Base-by-base conservation (phyloP, 2,113 vertebrate species). In the Callaeas wilsoni region DNA sequence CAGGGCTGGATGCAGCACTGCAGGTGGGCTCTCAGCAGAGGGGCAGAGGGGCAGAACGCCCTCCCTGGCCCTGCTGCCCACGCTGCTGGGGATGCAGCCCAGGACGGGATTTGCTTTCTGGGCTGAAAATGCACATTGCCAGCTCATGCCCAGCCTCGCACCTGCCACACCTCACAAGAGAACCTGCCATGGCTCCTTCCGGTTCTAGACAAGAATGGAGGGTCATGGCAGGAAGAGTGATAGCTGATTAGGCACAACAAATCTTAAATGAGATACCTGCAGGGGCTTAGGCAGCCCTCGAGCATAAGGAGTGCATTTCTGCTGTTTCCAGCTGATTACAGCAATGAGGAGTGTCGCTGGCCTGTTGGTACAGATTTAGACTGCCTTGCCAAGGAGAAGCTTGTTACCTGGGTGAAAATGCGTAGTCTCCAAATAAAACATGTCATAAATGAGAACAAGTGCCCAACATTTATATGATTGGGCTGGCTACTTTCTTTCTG, bases 131-230 rank as follows among this genome's bases (percentile, higher is more conserved):
- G 7, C 19, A 9, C 37, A 13, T 16, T 46, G 10, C 37, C 27
- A 57, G 37, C 35, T 37, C 22, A 1, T 20, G 37, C 2, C 3
- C 27, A 67, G 33, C 39, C 37, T 39, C 60, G 67, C 53, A 8
- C 25, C 53, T 53, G 18, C 11, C 60, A 10, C 46, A 17, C 8
- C 17, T 53, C 68, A 39, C n/a, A 70, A 32, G 67, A 87, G 21
- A 23, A 53, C 26, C 52, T 2, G 1, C 42, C 14, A 17, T 0
- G 0, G 26, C 35, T 89, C 16, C 1, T 87, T 29, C 56, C 27
- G 44, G 20, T 0, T 0, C 47, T 6, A 33, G 69, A 35, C 59
- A 59, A 59, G 56, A 32, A 27, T 2, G 39, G 47, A n/a, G n/a
- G 23, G 26, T 26, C 27, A 71, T 23, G 32, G 30, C 39, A 94